Evolutionary conservation across 1,140 invertebrate species (phyloP).

Genomic region (Hyles vespertilio): DNA sequence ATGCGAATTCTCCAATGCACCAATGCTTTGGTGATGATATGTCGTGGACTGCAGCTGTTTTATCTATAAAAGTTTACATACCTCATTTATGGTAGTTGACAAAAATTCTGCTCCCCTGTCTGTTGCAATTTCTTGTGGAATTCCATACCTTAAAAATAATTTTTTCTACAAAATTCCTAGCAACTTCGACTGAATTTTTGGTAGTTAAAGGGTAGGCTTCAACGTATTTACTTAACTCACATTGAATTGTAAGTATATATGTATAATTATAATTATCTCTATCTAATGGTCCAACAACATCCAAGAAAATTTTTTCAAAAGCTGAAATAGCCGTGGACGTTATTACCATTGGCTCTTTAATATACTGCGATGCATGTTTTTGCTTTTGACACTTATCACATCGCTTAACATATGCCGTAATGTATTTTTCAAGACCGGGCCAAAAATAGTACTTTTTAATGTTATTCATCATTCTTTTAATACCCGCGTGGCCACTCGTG

Average conservation of each 20-base stretch:
- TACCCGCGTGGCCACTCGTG: conserved; percentile 15
- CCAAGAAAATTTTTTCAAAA: conserved; percentile 13
- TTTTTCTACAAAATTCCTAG: conserved; percentile 25
- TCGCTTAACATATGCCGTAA: not conserved
- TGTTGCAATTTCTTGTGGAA: conserved; percentile 7
- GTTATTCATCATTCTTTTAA: conserved; percentile 12
- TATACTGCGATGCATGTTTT: not conserved
- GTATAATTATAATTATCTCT: conserved; percentile 18
- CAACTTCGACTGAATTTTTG: conserved; percentile 18
- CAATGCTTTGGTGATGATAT: conserved; percentile 22
- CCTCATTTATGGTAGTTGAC: conserved; percentile 14
- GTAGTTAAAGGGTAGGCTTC: conserved; percentile 22
- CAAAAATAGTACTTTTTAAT: conserved; percentile 15
- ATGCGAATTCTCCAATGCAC: conserved; percentile 20
- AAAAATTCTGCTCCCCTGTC: conserved; percentile 22
- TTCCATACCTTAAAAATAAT: conserved; percentile 23
- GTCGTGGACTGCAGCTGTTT: conserved; percentile 13
- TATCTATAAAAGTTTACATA: conserved; percentile 20
- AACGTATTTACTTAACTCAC: conserved; percentile 19
- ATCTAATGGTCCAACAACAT: conserved; percentile 22
- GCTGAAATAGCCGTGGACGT: not conserved
- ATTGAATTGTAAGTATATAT: conserved; percentile 21
- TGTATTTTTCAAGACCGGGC: conserved; percentile 3
- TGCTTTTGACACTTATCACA: conserved; percentile 7
- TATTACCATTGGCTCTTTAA: conserved; percentile 12